phyloP scores from a whole-genome alignment of 35 echinoderm and acorn worm species.

The Heliocidaris erythrogramma region DNA sequence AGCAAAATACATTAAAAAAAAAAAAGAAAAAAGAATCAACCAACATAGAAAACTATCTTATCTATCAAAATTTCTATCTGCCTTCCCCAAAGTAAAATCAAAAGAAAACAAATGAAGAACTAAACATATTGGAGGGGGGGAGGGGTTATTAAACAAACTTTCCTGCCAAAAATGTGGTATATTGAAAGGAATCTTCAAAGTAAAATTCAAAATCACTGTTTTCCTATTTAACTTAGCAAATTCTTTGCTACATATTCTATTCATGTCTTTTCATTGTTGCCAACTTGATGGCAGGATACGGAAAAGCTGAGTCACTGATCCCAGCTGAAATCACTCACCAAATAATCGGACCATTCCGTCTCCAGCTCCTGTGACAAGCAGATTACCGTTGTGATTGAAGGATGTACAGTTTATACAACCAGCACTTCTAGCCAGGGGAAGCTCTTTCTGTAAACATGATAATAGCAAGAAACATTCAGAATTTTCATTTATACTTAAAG shows the following conservation, averaged over 20 bases:
- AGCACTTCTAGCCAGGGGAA: conserved; percentile 58
- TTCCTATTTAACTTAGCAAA: too few species aligned
- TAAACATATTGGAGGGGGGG: too few species aligned
- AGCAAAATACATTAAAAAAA: neutral
- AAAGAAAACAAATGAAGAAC: too few species aligned
- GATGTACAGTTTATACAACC: conserved; percentile 83
- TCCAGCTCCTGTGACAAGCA: conserved; percentile 75
- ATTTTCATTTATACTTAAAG: neutral
- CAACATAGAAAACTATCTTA: neutral
- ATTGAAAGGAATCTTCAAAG: too few species aligned
- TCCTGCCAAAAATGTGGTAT: too few species aligned
- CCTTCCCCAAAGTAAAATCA: too few species aligned
- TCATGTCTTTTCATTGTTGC: neutral
- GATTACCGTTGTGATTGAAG: conserved; percentile 94
- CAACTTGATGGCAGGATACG: neutral
- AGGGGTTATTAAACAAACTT: neutral
- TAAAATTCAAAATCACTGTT: too few species aligned
- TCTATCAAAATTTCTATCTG: too few species aligned
- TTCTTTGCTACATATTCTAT: neutral
- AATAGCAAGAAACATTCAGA: neutral
- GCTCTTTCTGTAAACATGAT: conserved; percentile 50
- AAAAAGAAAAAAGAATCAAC: neutral
- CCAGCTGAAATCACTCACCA: conserved; percentile 60
- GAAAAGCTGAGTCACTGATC: neutral
- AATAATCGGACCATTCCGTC: conserved; percentile 88